A percentile compares a stretch with the other conserved stretches of the same genome.
These are phyloP conservation scores for Agelaius tricolor DNA, from an alignment of 2,113 vertebrate species.

Conservation along the genomic window DNA sequence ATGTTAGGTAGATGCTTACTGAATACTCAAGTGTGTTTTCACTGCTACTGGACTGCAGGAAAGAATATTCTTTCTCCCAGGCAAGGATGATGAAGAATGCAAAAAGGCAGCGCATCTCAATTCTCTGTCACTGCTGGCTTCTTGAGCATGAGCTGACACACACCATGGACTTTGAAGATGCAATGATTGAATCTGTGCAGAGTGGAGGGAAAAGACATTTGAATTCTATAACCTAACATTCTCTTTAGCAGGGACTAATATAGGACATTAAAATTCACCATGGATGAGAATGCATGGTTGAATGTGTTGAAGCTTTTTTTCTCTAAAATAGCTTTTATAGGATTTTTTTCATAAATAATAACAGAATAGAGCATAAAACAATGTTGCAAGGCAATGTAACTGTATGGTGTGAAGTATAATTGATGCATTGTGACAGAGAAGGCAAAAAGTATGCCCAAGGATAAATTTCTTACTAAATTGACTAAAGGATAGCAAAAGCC, in stretches of 20 bases:
- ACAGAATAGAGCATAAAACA: neutral
- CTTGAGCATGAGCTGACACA: slow-evolving; percentile 27
- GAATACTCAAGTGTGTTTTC: neutral
- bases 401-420: neutral
- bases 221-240: neutral
- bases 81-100: slow-evolving; percentile 16
- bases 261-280: neutral
- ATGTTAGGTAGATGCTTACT: neutral
- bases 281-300: neutral
- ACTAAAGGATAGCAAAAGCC: neutral
- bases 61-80: slow-evolving; percentile 33
- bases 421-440: slow-evolving; percentile 28
- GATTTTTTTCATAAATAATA: slow-evolving; percentile 2
- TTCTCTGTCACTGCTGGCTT: slow-evolving; percentile 35
- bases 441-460: slow-evolving; percentile 9
- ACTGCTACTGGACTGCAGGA: neutral
- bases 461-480: slow-evolving; percentile 10
- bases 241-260: neutral
- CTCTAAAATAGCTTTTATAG: neutral
- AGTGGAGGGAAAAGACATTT: neutral
- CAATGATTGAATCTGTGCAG: neutral
- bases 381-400: neutral
- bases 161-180: slow-evolving; percentile 36
- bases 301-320: neutral
- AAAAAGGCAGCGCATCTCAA: slow-evolving; percentile 17